phyloP scores from a whole-genome alignment of 1,140 invertebrate genomes.

The Laupala kohalensis region DNA sequence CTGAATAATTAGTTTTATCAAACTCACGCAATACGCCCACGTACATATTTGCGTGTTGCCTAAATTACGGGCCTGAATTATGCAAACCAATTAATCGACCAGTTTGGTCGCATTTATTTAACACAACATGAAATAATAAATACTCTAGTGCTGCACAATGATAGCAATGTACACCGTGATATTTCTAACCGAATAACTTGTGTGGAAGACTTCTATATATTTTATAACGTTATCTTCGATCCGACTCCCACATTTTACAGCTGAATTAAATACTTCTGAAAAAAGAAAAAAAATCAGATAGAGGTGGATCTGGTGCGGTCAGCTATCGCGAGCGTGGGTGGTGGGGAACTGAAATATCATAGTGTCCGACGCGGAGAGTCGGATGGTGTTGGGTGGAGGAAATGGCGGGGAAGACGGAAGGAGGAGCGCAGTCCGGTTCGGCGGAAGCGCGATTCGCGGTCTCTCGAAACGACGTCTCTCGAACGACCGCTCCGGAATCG shows the following conservation, averaged over 20 bases:
- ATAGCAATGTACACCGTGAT: not conserved
- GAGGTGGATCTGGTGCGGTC: too few species aligned
- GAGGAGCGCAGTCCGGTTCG: not conserved
- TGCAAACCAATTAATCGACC: not conserved
- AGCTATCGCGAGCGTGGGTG: not conserved
- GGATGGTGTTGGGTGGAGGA: not conserved
- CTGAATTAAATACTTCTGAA: not conserved
- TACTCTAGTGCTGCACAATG: not conserved
- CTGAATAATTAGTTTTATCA: not conserved
- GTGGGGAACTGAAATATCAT: not conserved
- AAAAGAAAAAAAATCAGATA: too few species aligned
- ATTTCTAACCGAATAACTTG: not conserved
- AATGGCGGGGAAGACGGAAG: not conserved
- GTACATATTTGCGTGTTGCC: not conserved
- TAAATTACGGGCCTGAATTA: not conserved
- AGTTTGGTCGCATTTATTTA: not conserved
- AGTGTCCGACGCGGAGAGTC: not conserved
- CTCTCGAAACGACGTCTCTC: not conserved
- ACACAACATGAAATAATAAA: not conserved
- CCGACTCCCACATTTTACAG: not conserved
- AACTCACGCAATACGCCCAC: not conserved
- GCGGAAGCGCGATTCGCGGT: not conserved
- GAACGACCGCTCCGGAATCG: not conserved
- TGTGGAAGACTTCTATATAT: not conserved
- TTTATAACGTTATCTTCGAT: not conserved